Evolutionary conservation across 2,797 vertebrate species (phyloP), one percentile per base, ranked within the genome.

Genomic region (Morelia viridis): DNA sequence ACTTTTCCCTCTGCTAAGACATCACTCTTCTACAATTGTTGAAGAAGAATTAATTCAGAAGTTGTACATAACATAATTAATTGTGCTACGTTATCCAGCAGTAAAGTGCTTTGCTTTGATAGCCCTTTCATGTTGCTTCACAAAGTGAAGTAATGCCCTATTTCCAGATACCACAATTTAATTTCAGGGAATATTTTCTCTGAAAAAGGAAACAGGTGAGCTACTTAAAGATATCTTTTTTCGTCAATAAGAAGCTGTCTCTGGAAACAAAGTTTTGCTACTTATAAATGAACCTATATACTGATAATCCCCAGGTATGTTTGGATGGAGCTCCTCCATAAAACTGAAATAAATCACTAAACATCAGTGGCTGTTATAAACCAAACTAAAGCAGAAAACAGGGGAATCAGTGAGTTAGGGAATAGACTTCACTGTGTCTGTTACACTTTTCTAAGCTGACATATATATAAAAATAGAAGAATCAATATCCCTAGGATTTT

Each of bases 261-360:
- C 94, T 96, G 90, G 94, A 95, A 93, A 97, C 95, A 84, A 96
- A 96, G 91, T 93, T 94, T 84, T 80, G 58, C 93, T 97, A 89
- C 94, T 96, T 64, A 95, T 94, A 91, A 96, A 96, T 89, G 96
- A 96, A 85, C 96, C 95, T 68, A 95, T 96, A 58, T 96, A 96
- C 94, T 92, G 97, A 53, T 96, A 97, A 91, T 94, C 90, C 76
- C 95, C 96, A 92, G 96, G 96, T 89, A 96, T 94, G 93, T 94
- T 95, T 91, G 94, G 94, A 61, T 92, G 92, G 92, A 95, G 94
- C 91, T 97, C 96, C 87, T 93, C 95, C 89, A 88, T 97, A 95
- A 94, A 95, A 94, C 92, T 97, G 93, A 96, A 97, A 94, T 95
- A 96, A 88, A 94, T 97, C 60, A 95, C 94, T 61, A 95, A 97